Evolutionary conservation across 2,888 invertebrate genomes (phyloP), one percentile per base, ranked within the genome.

Genomic region (Drosophila putrida): DNA sequence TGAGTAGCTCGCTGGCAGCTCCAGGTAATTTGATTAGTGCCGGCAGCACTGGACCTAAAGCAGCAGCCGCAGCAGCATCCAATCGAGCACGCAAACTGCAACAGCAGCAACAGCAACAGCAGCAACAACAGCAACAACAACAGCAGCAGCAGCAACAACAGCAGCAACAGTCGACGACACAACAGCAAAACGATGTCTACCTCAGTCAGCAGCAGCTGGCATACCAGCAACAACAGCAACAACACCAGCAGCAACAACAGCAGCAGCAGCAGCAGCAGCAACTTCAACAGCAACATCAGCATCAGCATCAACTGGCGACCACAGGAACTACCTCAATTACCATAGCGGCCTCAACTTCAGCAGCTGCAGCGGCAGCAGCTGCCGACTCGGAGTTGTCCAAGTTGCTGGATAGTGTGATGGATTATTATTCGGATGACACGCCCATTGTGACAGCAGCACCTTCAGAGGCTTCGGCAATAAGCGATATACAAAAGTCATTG

Each of bases 401-500:
- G 87, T 95, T 98, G 80, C 93, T 98, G 79, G 97, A 98, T 93
- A 95, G 96, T 91, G 96, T 97, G 69, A 96, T 97, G 90, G 97
- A 97, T 75, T 95, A 95, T 89, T 95, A 95, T 91, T 95, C 96
- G 67, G 96, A 96, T 49, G 90, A 90, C 58, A 88, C 90, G 55
- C 85, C 90, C 27, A 90, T 90, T 69, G 90, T 81, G 54, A 80
- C 82, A 9, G 72, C 78, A 10, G 75, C 90, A 20, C 86, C 90
- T 8, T 89, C 91, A 5, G 90, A 89, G 54, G 80, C 90, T 39
- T 89, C 90, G 93, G 96, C 96, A 71, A 98, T 98, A 74, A 96
- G 96, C 90, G 97, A 96, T 49, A 98, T 98, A 89, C 96, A 97
- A 90, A 96, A 97, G 91, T 96, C 96, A 85, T 93, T 98, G 89